Conservation (phyloP, 2,113 vertebrate genomes). For the Entosphenus tridentatus region DNA sequence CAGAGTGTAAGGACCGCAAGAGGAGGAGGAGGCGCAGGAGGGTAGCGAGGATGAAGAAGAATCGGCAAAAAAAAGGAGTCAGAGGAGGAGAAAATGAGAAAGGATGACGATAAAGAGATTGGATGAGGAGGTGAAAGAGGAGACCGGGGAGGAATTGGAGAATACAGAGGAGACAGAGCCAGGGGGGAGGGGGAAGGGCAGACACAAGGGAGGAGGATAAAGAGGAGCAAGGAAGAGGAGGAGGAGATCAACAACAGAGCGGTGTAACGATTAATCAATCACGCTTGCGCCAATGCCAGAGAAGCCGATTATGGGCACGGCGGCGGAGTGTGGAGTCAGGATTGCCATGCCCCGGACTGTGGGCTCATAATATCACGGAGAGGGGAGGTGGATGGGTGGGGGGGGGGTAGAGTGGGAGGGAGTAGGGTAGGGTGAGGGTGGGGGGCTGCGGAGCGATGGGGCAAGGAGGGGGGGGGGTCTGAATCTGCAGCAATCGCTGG, state of each 20-base stretch:
- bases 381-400: not conserved
- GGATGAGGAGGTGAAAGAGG: not conserved
- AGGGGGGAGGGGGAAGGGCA: not conserved
- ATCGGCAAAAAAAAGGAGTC: not conserved
- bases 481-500: not conserved
- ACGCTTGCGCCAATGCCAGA: no score
- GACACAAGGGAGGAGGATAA: not conserved
- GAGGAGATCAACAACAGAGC: not conserved
- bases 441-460: not conserved
- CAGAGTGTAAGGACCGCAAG: not conserved
- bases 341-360: no score
- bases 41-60: not conserved
- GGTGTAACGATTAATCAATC: no score
- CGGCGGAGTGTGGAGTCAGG: no score
- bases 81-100: conserved; percentile 5
- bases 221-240: not conserved
- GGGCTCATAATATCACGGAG: not conserved
- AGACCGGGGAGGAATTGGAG: not conserved
- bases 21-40: not conserved
- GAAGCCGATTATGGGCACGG: no score
- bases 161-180: no score
- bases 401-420: not conserved
- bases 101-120: not conserved
- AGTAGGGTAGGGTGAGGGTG: not conserved
- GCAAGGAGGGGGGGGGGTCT: not conserved